Percentiles rank a stretch among this genome's conserved stretches.
phyloP scores from a whole-genome alignment of 1,140 invertebrate genomes.

The Luehdorfia chinensis region DNA sequence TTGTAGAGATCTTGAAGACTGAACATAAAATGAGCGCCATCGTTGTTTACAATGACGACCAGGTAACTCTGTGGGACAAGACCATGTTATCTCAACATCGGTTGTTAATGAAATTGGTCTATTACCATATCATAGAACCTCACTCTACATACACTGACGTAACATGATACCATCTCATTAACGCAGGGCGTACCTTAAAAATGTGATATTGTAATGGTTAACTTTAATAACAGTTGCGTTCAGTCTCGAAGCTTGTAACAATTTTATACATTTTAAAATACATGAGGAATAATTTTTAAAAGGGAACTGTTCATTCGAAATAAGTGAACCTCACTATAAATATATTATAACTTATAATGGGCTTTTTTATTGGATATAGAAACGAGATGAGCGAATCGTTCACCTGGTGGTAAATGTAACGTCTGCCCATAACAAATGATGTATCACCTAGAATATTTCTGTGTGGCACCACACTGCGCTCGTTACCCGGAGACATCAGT shows the following conservation, averaged over 20 bases:
- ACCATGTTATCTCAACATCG: constrained; percentile 34
- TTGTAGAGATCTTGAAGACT: background rate
- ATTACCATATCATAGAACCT: constrained; percentile 33
- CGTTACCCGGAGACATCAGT: too few species aligned
- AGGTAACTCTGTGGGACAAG: constrained; percentile 21
- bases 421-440: too few species aligned
- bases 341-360: too few species aligned
- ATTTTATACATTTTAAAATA: constrained; percentile 8
- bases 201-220: background rate
- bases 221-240: constrained; percentile 1
- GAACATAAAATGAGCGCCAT: too few species aligned
- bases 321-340: constrained; percentile 6
- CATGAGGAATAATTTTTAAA: constrained; percentile 5
- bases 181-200: constrained; percentile 3
- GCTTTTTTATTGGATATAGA: too few species aligned
- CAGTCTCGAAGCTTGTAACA: background rate
- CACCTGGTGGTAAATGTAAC: too few species aligned
- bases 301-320: constrained; percentile 6
- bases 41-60: constrained; percentile 29
- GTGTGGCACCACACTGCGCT: too few species aligned
- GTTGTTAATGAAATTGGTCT: constrained; percentile 42
- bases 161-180: constrained; percentile 5
- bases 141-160: constrained; percentile 12
- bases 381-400: too few species aligned
- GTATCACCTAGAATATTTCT: too few species aligned